Base-by-base conservation (phyloP, 2,888 invertebrate genomes). In the Amphimallon solstitiale region DNA sequence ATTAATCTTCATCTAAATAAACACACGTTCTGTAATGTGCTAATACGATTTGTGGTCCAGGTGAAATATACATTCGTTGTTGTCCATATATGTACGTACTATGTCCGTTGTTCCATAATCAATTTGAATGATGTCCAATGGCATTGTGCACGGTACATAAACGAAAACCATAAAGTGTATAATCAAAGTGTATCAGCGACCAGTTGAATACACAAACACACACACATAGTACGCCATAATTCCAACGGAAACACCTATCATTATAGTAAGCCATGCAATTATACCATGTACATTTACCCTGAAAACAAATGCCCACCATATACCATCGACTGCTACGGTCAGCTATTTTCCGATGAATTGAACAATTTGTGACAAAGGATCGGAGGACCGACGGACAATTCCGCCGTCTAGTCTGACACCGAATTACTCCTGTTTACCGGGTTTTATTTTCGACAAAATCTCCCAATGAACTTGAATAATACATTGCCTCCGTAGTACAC, bases 271-370 rank as follows among this genome's bases (percentile, higher is more conserved):
- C 64, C 64, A 46, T 45, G 46, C 56, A 64, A 56, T 64, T 64
- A 64, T 64, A 56, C 56, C 35, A 10, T 38, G 56, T 56, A 54
- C 64, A 56, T 56, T 54, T 64, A 64, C 38, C 43, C 56, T 37
- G 46, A 64, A 64, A 64, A 54, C 54, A 51, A 56, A n/a, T 37
- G 46, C 23, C 29, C n/a, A 14, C 21, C 19, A 12, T 38, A 46
- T 43, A 64, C 34, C 35, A 21, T 29, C 29, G 29, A 5, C 43
- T 54, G 63, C 52, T 45, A 52, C 52, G 63, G 54, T 54, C 64
- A 64, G 56, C 64, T 54, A 64, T 64, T 70, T 70, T 66, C 70
- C 70, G 64, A 68, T 68, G 70, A 70, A 70, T 70, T 70, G 68
- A 70, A 70, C 68, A 70, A 70, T 70, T 70, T 70, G 68, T 59